These are phyloP conservation scores for Anguilla rostrata DNA, from an alignment of 2,113 vertebrate species.

Conservation along the genomic window DNA sequence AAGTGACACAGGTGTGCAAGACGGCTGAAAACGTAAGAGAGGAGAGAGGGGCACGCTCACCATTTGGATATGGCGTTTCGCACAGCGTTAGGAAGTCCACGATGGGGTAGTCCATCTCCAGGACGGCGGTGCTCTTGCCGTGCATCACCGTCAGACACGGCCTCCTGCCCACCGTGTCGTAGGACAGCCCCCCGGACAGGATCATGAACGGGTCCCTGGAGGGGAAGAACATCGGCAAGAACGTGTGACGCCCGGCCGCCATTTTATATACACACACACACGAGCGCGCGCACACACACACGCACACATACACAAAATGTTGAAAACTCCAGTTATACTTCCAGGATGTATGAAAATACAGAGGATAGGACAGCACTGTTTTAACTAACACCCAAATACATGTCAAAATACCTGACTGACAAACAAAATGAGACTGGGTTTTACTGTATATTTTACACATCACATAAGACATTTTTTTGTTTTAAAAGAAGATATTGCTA, in stretches of 20 bases:
- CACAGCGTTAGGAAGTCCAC: constrained; percentile 98
- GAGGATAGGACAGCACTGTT: no score
- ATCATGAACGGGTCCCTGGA: constrained; percentile 95
- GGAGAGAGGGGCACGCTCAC: constrained; percentile 58
- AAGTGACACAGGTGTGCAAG: background rate
- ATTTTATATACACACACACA: no score
- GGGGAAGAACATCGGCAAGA: constrained; percentile 43
- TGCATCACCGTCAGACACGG: constrained; percentile 98
- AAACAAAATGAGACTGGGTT: no score
- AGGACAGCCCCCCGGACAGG: constrained; percentile 94
- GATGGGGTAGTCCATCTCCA: constrained; percentile 99
- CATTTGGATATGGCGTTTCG: constrained; percentile 96
- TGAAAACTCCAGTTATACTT: no score
- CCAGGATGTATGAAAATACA: no score
- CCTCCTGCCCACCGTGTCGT: constrained; percentile 93
- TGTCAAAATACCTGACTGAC: no score
- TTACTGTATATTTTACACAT: no score
- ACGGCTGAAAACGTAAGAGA: background rate
- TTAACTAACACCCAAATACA: no score
- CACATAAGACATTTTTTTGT: no score
- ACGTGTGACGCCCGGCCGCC: constrained; percentile 11
- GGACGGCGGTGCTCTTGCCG: constrained; percentile 93
- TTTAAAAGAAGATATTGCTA: no score
- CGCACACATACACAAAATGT: no score
- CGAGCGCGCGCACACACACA: no score